Evolutionary conservation across 2,888 invertebrate genomes (phyloP), one percentile per base, ranked within the genome.

Genomic region (Lampropteryx suffumata): DNA sequence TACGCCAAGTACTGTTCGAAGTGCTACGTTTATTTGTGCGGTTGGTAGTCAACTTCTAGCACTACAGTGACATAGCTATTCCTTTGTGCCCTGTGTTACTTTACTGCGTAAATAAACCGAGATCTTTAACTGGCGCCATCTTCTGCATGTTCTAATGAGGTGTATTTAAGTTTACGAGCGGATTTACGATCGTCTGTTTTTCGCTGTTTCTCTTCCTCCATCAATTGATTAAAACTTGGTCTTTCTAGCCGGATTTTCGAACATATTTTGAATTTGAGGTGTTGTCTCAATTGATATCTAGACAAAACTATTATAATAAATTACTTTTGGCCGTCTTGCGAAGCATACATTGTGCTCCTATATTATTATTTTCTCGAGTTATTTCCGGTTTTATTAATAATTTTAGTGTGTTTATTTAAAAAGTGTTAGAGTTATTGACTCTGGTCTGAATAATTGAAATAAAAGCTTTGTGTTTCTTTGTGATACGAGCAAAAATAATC

Each of bases 121-220:
- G 49, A 57, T 62, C 59, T 64, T 65, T 64, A 64, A 61, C 61
- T 59, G 75, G 70, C 76, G 77, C 71, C 74, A 68, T 76, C 71
- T 70, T 65, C 59, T 65, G 65, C 67, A 66, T 70, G 68, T 66
- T 69, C 68, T 73, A 74, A 79, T 76, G 75, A 76, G 71, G 67
- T 72, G 66, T 68, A 62, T 69, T 69, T 69, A 72, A 70, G 63
- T 78, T 80, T 79, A 81, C 71, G 79, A 74, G 54, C 63, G 57
- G 46, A 59, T 79, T 79, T 76, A 79, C 72, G 79, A 76, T 61
- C 67, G 57, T 43, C 57, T 55, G 50, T 62, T 58, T 48, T 59
- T 61, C 65, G 65, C 64, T 61, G 58, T 61, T 59, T 60, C 64
- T 52, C 56, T 56, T 55, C 60, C 67, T 64, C 55, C 61, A 62